Evolutionary conservation across 2,888 invertebrate species (phyloP).

Genomic region (Pimpla rufipes): DNA sequence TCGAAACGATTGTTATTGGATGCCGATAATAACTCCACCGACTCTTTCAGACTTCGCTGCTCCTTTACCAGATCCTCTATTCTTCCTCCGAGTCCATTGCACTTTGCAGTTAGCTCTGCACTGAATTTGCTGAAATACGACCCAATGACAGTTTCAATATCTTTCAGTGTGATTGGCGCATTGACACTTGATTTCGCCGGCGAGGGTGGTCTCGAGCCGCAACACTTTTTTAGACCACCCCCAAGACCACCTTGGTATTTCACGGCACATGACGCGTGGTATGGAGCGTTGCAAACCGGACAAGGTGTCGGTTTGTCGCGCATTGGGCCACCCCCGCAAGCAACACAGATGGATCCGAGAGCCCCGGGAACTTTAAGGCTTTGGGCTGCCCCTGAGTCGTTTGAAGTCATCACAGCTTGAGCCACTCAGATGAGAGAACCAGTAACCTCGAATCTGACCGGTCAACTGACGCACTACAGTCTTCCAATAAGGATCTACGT

Average conservation of each 20-base stretch:
- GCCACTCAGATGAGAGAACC: too few relatives aligned
- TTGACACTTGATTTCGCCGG: not conserved
- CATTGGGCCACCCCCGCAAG: not conserved
- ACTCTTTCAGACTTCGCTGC: not conserved
- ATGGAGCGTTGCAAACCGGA: too few relatives aligned
- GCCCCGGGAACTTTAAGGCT: too few relatives aligned
- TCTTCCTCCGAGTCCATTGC: not conserved
- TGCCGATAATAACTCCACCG: not conserved
- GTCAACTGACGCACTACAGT: too few relatives aligned
- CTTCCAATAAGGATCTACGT: too few relatives aligned
- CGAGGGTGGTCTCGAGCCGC: slow-evolving; percentile 1
- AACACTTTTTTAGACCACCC: not conserved
- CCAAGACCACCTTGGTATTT: not conserved
- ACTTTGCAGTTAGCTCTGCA: too few relatives aligned
- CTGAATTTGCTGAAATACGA: not conserved
- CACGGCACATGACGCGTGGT: not conserved
- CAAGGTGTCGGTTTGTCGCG: slow-evolving; percentile 1
- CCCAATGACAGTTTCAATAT: not conserved
- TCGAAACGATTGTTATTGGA: not conserved
- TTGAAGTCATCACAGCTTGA: too few relatives aligned
- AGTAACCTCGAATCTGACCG: too few relatives aligned
- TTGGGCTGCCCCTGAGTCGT: too few relatives aligned
- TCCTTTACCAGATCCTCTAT: not conserved
- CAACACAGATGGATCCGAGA: not conserved
- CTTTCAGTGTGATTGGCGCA: not conserved